These are phyloP conservation scores for Xiphophorus maculatus DNA, from an alignment of 2,113 vertebrate species.

Conservation along the genomic window DNA sequence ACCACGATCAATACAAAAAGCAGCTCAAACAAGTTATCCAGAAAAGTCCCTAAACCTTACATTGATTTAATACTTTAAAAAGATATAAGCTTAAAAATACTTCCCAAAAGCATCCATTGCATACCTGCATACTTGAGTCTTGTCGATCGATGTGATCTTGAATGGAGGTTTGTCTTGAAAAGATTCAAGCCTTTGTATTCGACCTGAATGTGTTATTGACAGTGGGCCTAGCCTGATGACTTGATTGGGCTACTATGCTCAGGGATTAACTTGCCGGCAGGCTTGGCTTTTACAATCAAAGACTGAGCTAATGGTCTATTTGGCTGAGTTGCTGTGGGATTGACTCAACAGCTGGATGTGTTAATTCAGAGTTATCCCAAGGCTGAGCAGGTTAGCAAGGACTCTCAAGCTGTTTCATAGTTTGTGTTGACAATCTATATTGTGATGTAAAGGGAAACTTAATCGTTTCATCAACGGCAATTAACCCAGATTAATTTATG, in stretches of 20 bases:
- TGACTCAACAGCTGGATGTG: constrained; percentile 72
- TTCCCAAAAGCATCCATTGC: constrained; percentile 5
- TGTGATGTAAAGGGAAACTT: constrained; percentile 9
- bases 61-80: constrained; percentile 30
- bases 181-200: constrained; percentile 46
- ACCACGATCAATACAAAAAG: constrained; percentile 62
- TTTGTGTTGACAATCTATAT: constrained; percentile 26
- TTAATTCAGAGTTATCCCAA: constrained; percentile 75
- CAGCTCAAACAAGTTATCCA: constrained; percentile 51
- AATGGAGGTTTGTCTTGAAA: constrained; percentile 13
- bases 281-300: constrained; percentile 73
- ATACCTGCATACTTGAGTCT: neutral
- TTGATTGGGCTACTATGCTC: constrained; percentile 68
- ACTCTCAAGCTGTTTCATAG: constrained; percentile 46
- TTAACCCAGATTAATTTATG: neutral
- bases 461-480: constrained; percentile 49
- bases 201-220: constrained; percentile 73
- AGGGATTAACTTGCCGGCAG: constrained; percentile 71
- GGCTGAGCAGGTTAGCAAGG: constrained; percentile 67
- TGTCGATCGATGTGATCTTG: neutral
- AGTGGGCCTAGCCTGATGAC: constrained; percentile 56
- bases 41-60: constrained; percentile 25
- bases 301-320: constrained; percentile 69
- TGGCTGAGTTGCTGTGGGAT: constrained; percentile 74
- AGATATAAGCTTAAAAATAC: neutral